phyloP scores from a whole-genome alignment of 2,797 vertebrate species.

The Tangara arthus region DNA sequence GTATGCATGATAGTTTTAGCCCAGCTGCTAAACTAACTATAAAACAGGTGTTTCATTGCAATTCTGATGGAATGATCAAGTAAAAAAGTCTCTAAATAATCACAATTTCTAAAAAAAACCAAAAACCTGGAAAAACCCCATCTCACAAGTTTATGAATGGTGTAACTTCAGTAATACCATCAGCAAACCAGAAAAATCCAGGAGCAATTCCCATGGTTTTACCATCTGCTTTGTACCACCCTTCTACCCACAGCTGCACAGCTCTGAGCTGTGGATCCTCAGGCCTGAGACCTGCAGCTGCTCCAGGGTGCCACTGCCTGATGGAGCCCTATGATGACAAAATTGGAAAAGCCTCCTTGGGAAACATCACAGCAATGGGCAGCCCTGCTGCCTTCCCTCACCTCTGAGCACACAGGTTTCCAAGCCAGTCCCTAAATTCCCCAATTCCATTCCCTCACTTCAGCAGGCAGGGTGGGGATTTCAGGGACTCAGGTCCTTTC shows the following conservation, averaged over 20 bases:
- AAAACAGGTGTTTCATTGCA: not conserved
- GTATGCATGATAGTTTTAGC: not conserved
- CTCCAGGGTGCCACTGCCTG: not conserved
- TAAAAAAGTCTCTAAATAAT: not conserved
- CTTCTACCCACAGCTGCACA: not conserved
- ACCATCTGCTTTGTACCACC: rapidly evolving
- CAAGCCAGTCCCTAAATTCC: not conserved
- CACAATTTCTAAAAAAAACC: not conserved
- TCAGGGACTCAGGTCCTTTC: not conserved
- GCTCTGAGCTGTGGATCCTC: not conserved
- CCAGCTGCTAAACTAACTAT: not conserved
- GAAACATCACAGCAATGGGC: not conserved
- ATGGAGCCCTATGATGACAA: not conserved
- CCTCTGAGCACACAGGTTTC: rapidly evolving
- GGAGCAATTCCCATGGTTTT: not conserved
- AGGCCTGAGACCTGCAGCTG: not conserved
- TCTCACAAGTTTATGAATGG: not conserved
- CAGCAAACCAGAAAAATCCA: not conserved
- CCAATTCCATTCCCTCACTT: not conserved
- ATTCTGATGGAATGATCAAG: not conserved
- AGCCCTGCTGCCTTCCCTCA: not conserved
- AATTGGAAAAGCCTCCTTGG: rapidly evolving
- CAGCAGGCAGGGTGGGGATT: not conserved
- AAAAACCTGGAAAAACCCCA: rapidly evolving
- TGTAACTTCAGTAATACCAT: not conserved